Base-by-base conservation (phyloP, 2,888 invertebrate genomes). In the Hirtodrosophila histrioides region DNA sequence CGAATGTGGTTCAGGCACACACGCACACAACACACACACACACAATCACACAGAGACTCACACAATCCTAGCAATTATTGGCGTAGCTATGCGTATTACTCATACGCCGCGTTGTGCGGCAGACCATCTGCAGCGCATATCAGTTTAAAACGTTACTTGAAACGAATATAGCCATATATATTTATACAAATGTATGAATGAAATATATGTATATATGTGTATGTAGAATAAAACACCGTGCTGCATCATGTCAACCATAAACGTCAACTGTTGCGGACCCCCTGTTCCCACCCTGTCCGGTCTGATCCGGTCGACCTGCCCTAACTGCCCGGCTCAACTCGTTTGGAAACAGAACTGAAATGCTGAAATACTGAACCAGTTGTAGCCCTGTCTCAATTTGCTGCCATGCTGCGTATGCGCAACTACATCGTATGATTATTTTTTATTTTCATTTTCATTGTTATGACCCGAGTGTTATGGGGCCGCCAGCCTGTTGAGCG, bases 391-490 rank as follows among this genome's bases (percentile, higher is more conserved):
- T 54, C 70, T 78, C 84, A 75, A 81, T 81, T 81, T 81, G 75
- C 57, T 64, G 71, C 63, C 61, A 60, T 61, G 60, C 46, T 77
- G 83, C 77, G 80, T 79, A 77, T 80, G 77, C 80, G 69, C 69
- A 78, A 85, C 78, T 84, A 78, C 66, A 69, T 74, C 49, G 81
- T 76, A 85, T 69, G 85, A 74, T 82, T 85, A 85, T 69, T 81
- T 82, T 82, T 82, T 81, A 78, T 78, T 73, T 76, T 77, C 72
- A 76, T 81, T 69, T 72, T 82, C 71, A 82, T 82, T 84, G 82
- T 82, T 85, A 85, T 72, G 71, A 49, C 66, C 50, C 56, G 63
- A 79, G 77, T 66, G 82, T 69, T 75, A 69, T 75, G 72, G 45
- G 41, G 60, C 53, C 84, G 60, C 53, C 84, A 75, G 81, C 73